A percentile compares a stretch with the other conserved stretches of the same genome.
These are phyloP conservation scores for Ormyrus rosae DNA, from an alignment of 2,888 invertebrate genomes.

Conservation along the genomic window DNA sequence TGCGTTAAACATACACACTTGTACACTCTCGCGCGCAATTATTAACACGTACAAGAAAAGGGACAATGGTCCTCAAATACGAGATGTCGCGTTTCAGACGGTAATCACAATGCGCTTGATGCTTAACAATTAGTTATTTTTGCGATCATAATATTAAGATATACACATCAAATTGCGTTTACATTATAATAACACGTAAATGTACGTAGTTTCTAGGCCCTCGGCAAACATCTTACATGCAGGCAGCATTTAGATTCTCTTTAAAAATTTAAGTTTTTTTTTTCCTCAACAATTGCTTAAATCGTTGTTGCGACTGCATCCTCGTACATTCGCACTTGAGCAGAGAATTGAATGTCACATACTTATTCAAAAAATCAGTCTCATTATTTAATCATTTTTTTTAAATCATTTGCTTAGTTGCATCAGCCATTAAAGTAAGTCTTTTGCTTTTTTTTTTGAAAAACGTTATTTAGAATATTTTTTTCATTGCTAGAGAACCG, in stretches of 20 bases:
- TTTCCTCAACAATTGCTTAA: conserved; percentile 39
- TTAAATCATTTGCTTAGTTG: neutral
- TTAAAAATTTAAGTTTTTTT: conserved; percentile 48
- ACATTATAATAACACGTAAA: conserved; percentile 29
- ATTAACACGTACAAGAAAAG: conserved; percentile 36
- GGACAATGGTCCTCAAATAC: conserved; percentile 53
- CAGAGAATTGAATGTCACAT: neutral
- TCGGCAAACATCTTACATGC: conserved; percentile 46
- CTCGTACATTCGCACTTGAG: neutral
- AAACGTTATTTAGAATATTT: too few relatives aligned
- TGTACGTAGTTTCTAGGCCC: conserved; percentile 46
- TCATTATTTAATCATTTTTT: neutral
- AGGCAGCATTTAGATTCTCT: conserved; percentile 47
- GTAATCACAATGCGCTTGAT: conserved; percentile 69
- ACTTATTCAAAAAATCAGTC: conserved; percentile 34
- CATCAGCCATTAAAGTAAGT: too few relatives aligned
- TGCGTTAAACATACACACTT: conserved; percentile 41
- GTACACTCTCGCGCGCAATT: conserved; percentile 15
- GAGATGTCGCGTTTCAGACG: conserved; percentile 58
- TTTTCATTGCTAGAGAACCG: too few relatives aligned
- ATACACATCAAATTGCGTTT: conserved; percentile 43
- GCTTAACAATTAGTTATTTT: conserved; percentile 59
- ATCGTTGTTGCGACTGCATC: conserved; percentile 20
- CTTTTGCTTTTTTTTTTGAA: too few relatives aligned
- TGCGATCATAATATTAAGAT: conserved; percentile 49